Percentiles rank a stretch among this genome's conserved stretches.
Evolutionary conservation across 2,797 vertebrate species (phyloP).

Genomic region (Rhadinocentrus ornatus): DNA sequence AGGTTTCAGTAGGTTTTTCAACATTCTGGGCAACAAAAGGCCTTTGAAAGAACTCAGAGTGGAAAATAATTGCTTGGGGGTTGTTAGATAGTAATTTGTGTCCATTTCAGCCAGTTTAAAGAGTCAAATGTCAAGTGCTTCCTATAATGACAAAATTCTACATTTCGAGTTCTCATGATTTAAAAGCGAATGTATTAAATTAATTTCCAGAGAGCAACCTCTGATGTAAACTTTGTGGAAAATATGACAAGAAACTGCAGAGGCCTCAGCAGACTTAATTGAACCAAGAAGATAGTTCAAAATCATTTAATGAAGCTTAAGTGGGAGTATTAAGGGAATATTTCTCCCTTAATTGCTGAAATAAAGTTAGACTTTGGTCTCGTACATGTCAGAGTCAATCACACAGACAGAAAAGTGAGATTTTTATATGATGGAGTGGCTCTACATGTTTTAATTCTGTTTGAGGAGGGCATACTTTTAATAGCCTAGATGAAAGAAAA

Average conservation of each 20-base stretch:
- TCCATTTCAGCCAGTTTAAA: slow-evolving; percentile 30
- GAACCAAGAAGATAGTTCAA: slow-evolving; percentile 38
- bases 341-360: slow-evolving; percentile 19
- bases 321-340: slow-evolving; percentile 21
- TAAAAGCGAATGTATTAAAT: background rate
- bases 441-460: background rate
- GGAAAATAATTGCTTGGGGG: slow-evolving; percentile 12
- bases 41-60: background rate
- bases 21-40: background rate
- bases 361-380: slow-evolving; percentile 22
- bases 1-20: background rate
- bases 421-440: background rate
- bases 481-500: background rate
- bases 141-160: slow-evolving; percentile 11
- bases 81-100: slow-evolving; percentile 13
- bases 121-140: slow-evolving; percentile 36
- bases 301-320: slow-evolving; percentile 41
- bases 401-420: slow-evolving; percentile 1
- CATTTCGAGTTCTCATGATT: slow-evolving; percentile 19
- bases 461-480: background rate
- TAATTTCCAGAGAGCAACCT: slow-evolving; percentile 14
- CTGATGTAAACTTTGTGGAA: slow-evolving; percentile 30
- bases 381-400: slow-evolving; percentile 10
- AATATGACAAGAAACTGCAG: slow-evolving; percentile 28
- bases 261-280: slow-evolving; percentile 29